Evolutionary conservation across 2,888 invertebrate species (phyloP).

Genomic region (Oscheius sp.): DNA sequence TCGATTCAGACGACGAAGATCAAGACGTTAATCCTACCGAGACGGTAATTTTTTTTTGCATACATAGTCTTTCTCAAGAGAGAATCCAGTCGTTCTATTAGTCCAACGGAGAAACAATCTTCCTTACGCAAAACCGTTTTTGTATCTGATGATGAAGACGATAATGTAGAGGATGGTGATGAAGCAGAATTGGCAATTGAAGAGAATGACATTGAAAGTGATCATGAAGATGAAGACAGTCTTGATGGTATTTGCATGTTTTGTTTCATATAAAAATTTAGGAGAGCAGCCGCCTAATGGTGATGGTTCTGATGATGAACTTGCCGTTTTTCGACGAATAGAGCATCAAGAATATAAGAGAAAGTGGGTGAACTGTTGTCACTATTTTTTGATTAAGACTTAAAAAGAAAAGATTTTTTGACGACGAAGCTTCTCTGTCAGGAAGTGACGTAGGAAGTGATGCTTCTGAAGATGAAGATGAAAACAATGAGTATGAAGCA

Average conservation of each 20-base stretch:
- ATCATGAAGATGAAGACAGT: conserved; percentile 9
- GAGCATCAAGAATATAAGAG: conserved; percentile 40
- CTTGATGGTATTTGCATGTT: neutral
- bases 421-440: conserved; percentile 66
- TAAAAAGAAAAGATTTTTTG: conserved; percentile 52
- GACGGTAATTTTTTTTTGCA: too few species aligned
- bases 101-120: too few species aligned
- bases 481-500: conserved; percentile 53
- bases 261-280: conserved; percentile 13
- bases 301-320: conserved; percentile 50
- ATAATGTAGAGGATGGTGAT: conserved; percentile 4
- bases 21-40: neutral
- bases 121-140: neutral
- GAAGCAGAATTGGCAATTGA: conserved; percentile 3
- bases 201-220: conserved; percentile 24
- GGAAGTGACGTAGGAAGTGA: conserved; percentile 67
- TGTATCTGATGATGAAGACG: conserved; percentile 8
- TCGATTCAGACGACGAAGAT: conserved; percentile 31
- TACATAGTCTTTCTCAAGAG: too few species aligned
- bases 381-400: conserved; percentile 21
- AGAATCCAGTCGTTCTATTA: too few species aligned
- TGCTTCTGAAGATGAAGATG: conserved; percentile 49
- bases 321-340: conserved; percentile 45
- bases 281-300: conserved; percentile 29
- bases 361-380: conserved; percentile 35